Percentiles rank a stretch among this genome's conserved stretches.
Evolutionary conservation across 1,140 invertebrate species (phyloP).

Genomic region (Achatina immaculata): DNA sequence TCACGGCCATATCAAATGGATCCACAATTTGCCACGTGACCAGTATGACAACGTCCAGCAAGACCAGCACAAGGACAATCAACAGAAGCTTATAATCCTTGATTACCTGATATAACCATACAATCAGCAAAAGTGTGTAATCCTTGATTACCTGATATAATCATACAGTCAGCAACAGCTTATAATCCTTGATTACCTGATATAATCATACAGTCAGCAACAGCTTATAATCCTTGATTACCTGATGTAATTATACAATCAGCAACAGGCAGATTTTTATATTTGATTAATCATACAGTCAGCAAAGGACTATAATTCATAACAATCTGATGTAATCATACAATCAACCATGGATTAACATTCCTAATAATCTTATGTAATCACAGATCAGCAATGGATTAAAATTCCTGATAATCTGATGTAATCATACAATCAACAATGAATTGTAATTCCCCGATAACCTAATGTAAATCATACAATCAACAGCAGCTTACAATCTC

Average conservation of each 20-base stretch:
- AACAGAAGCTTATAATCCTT: slow-evolving; percentile 81
- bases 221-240: slow-evolving; percentile 72
- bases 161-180: slow-evolving; percentile 96
- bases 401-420: too few species aligned
- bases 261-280: too few species aligned
- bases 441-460: too few species aligned
- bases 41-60: slow-evolving; percentile 94
- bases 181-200: slow-evolving; percentile 45
- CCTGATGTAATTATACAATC: background rate
- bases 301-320: too few species aligned
- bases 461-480: too few species aligned
- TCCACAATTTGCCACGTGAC: slow-evolving; percentile 97
- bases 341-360: background rate
- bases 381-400: background rate
- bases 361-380: background rate
- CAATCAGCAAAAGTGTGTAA: slow-evolving; percentile 88
- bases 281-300: too few species aligned
- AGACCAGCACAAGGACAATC: slow-evolving; percentile 92
- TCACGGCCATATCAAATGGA: slow-evolving; percentile 93
- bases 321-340: too few species aligned
- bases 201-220: slow-evolving; percentile 92
- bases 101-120: slow-evolving; percentile 69
- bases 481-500: too few species aligned
- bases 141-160: slow-evolving; percentile 31
- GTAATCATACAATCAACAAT: too few species aligned